Conservation (phyloP, 1,140 invertebrate species). For the Triops longicaudatus region DNA sequence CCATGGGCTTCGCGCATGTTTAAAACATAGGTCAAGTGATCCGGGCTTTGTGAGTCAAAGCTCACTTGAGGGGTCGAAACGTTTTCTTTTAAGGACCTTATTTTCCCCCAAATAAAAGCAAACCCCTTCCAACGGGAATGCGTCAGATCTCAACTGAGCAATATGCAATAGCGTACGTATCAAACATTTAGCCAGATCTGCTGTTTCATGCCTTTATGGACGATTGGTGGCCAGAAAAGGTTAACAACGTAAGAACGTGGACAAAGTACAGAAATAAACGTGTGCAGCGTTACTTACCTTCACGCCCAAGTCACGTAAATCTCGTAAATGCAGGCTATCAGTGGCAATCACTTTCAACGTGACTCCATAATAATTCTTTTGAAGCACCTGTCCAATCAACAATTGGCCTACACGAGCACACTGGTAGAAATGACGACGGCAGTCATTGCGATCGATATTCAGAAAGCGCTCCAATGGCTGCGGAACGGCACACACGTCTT, state of each 20-base stretch:
- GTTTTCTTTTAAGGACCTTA: not conserved
- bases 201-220: conserved; percentile 1
- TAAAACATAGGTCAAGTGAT: not conserved
- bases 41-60: not conserved
- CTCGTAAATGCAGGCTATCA: conserved; percentile 43
- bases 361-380: conserved; percentile 60
- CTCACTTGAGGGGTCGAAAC: not conserved
- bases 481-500: conserved; percentile 70
- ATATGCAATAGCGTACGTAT: conserved; percentile 8
- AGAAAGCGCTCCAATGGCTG: conserved; percentile 76
- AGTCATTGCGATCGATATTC: conserved; percentile 26
- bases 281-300: conserved; percentile 17
- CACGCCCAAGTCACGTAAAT: conserved; percentile 20
- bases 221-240: not conserved
- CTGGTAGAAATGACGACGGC: conserved; percentile 21
- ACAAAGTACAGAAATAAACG: not conserved
- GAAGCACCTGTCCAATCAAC: conserved; percentile 64
- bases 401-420: not conserved
- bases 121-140: not conserved
- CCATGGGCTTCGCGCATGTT: not conserved
- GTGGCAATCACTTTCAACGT: conserved; percentile 73
- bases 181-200: conserved; percentile 8
- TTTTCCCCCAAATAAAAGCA: not conserved
- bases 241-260: conserved; percentile 1
- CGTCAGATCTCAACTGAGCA: conserved; percentile 10